Percentiles rank a stretch among this genome's conserved stretches.
Conservation (phyloP, 2,797 vertebrate genomes). For the Xenops minutus region DNA sequence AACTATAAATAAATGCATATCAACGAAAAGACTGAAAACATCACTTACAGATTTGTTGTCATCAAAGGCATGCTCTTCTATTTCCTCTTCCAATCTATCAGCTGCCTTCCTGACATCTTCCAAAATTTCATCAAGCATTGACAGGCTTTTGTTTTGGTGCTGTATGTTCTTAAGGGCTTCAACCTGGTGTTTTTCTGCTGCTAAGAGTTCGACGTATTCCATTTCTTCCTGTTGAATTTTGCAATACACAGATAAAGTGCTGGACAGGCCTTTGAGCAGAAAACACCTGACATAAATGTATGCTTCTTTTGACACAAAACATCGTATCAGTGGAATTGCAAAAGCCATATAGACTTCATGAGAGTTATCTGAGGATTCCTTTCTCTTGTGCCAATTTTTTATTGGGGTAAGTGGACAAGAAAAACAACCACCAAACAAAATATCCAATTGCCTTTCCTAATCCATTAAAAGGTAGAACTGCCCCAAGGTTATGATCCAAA, state of each 20-base stretch:
- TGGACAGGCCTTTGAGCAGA: neutral
- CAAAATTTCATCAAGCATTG: slow-evolving; percentile 93
- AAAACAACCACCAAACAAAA: neutral
- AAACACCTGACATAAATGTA: neutral
- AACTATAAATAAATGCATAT: neutral
- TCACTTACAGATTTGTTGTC: slow-evolving; percentile 90
- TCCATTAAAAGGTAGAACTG: neutral
- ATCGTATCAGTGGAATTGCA: neutral
- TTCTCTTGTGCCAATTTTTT: neutral
- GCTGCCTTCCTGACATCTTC: slow-evolving; percentile 96
- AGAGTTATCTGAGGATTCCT: neutral
- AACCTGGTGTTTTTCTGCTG: slow-evolving; percentile 94
- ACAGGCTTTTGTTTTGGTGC: slow-evolving; percentile 91
- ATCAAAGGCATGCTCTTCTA: slow-evolving; percentile 95
- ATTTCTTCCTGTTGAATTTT: slow-evolving; percentile 87
- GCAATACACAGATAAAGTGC: neutral
- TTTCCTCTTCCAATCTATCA: slow-evolving; percentile 93
- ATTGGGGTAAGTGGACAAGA: neutral
- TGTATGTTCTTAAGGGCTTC: slow-evolving; percentile 88
- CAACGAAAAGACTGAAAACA: neutral
- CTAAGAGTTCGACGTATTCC: slow-evolving; percentile 93
- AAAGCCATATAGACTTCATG: neutral
- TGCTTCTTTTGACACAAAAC: neutral
- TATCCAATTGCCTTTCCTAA: neutral
- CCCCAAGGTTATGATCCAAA: neutral